Evolutionary conservation across 2,797 vertebrate genomes (phyloP), one percentile per base, ranked within the genome.

Genomic region (Girardinus metallicus): DNA sequence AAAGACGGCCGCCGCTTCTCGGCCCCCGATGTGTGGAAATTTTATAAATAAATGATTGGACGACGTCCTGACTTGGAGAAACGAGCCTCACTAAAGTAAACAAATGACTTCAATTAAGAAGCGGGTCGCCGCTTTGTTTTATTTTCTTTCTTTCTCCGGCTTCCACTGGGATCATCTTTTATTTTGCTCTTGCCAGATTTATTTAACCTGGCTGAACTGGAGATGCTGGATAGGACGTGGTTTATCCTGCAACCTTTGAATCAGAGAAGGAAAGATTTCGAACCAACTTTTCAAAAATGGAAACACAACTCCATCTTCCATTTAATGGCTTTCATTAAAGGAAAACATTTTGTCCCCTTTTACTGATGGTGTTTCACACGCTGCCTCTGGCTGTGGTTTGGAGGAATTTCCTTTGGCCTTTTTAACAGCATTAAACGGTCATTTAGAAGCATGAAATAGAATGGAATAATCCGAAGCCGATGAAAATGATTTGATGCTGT

Each of bases 111-210:
- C 4, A 47, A 29, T 31, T 60, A 49, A 7, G 43, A 41, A 41
- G 53, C 1, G 18, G 80, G 79, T 81, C 79, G 46, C n/a, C 2
- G 81, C 41, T 78, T 68, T 78, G 77, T 71, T 82, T 82, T 70
- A 29, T 3, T 34, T 49, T 46, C 49, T 31, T 74, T 76, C 68
- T 10, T 36, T 83, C 75, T 41, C 76, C 66, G 73, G 8, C 47
- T 76, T 31, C 43, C 23, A 53, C 18, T 46, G 39, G 5, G 36
- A 51, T 84, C 46, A 53, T 57, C 64, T 29, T 46, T 75, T 29
- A 44, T 71, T 6, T 21, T 26, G 15, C 55, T 34, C 31, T 72
- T 4, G 62, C 74, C 41, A 46, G 21, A 80, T 83, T 85, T 81
- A 68, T 74, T 84, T 75, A 55, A 76, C 75, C 39, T 81, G n/a